Base-by-base conservation (phyloP, 1,140 invertebrate species). In the Lordiphosa stackelbergi region DNA sequence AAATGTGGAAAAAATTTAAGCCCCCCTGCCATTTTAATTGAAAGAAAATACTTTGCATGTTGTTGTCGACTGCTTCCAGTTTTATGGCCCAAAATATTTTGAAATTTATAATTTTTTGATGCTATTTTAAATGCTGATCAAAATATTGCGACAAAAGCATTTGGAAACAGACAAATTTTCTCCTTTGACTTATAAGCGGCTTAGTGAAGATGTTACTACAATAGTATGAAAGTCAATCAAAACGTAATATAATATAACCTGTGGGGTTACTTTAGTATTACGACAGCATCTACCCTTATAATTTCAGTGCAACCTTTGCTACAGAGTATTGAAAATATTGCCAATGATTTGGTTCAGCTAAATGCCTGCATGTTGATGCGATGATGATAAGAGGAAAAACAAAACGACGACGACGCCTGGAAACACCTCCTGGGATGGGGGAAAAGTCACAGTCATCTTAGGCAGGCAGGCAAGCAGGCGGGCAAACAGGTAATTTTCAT, bases 81-180 rank as follows among this genome's bases (percentile, higher is more conserved):
- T 69, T 81, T 69, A 74, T 66, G 53, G 61, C 52, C 54, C 41
- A 59, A 69, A 81, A 78, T 74, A 74, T 81, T 78, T 78, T 66
- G 75, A 62, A 57, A 63, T 58, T 70, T 68, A 40, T 41, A 53
- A 53, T 61, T 37, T 53, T 61, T 56, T 49, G 62, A 42, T 16
- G 28, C 34, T 61, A 71, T 71, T 45, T 49, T 53, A 38, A 66
- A 71, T 65, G 49, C 54, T 53, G 62, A 81, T 78, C 70, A 78
- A 74, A 79, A 79, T 75, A 81, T 79, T 79, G 74, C 74, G 71
- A 81, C 75, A 79, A 69, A 28, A 10, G 16, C 10, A 34, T 16
- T 24, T 13, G 46, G 38, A 13, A 51, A 53, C 6, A 31, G 28
- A 53, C 6, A 31, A 7, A 0, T 31, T 31, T 31, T 31, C 28